Evolutionary conservation across 2,888 invertebrate species (phyloP), one percentile per base, ranked within the genome.

Genomic region (Smittia aterrima): DNA sequence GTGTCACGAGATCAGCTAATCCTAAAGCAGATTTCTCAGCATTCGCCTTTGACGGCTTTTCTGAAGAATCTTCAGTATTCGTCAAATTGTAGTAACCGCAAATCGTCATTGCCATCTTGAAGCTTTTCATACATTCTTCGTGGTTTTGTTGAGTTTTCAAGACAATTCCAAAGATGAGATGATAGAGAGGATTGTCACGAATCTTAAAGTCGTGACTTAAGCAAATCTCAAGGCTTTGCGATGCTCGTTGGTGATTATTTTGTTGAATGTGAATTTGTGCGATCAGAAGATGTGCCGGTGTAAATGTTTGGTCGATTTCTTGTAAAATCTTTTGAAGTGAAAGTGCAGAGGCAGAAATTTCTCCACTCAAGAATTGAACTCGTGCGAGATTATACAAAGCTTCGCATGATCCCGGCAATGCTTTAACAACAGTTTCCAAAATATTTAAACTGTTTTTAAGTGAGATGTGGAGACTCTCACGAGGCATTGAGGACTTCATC

Each of bases 121-220:
- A 88, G 76, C 92, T 91, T 75, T 90, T 88, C 62, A 93, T 86
- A 0, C 92, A 89, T 72, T 91, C 91, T 41, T 89, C 87, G 2
- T 87, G 83, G 78, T 92, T 88, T 18, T 89, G 88, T 73, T 88
- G 87, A 78, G 89, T 87, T 80, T 92, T 95, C 77, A 92, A 88
- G 67, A 97, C 90, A 25, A 93, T 85, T 0, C 96, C 96, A 77
- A 89, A 88, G 0, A 96, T 87, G 76, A 96, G 87, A 83, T 96
- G 94, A 80, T 95, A 98, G 80, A 95, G 85, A 0, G 96, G 93
- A 82, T 93, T 92, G 75, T 97, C 96, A 77, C 96, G 85, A 0
- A 98, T 91, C 83, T 93, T 91, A 80, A 98, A 97, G 82, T 97
- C 94, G 79, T 93, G 92, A 79, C 96, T 96, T 13, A 98, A 84